These are phyloP conservation scores for Brassicogethes aeneus DNA, from an alignment of 2,888 invertebrate genomes.

Conservation along the genomic window DNA sequence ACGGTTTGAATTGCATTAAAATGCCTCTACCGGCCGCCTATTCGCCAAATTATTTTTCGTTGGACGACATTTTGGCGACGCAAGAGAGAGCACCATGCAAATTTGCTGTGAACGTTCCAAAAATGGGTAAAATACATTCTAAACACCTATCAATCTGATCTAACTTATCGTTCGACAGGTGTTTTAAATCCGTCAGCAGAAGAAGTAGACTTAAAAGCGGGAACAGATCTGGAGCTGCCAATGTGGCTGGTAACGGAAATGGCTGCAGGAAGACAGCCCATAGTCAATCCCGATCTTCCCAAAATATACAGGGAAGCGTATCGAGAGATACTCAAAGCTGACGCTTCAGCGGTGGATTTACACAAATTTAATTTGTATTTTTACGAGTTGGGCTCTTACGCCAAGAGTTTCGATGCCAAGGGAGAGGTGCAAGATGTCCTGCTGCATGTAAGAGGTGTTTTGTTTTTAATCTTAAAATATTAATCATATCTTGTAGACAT, in stretches of 20 bases:
- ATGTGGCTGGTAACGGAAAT: slow-evolving; percentile 72
- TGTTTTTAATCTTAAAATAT: no score
- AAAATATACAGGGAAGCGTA: slow-evolving; percentile 44
- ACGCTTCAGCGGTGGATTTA: slow-evolving; percentile 81
- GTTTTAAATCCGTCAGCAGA: slow-evolving; percentile 73
- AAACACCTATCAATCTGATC: background rate
- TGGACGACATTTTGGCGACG: slow-evolving; percentile 80
- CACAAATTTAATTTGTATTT: slow-evolving; percentile 80
- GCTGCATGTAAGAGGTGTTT: slow-evolving; percentile 60
- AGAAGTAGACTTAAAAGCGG: slow-evolving; percentile 60
- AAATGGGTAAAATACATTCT: slow-evolving; percentile 63
- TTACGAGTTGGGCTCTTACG: slow-evolving; percentile 78
- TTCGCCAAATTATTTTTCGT: slow-evolving; percentile 62
- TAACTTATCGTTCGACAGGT: slow-evolving; percentile 44
- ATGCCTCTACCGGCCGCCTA: slow-evolving; percentile 31
- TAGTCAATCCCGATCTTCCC: slow-evolving; percentile 63
- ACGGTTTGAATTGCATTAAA: slow-evolving; percentile 8
- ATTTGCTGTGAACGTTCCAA: slow-evolving; percentile 54
- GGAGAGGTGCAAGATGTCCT: slow-evolving; percentile 62
- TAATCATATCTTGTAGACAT: slow-evolving; percentile 68
- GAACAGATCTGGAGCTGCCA: slow-evolving; percentile 74
- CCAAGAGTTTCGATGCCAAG: slow-evolving; percentile 62
- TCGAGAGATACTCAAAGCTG: slow-evolving; percentile 84
- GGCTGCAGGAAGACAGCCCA: slow-evolving; percentile 47
- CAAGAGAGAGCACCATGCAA: slow-evolving; percentile 79